phyloP scores from a whole-genome alignment of 2,888 invertebrate genomes.

The Erebia ligea region DNA sequence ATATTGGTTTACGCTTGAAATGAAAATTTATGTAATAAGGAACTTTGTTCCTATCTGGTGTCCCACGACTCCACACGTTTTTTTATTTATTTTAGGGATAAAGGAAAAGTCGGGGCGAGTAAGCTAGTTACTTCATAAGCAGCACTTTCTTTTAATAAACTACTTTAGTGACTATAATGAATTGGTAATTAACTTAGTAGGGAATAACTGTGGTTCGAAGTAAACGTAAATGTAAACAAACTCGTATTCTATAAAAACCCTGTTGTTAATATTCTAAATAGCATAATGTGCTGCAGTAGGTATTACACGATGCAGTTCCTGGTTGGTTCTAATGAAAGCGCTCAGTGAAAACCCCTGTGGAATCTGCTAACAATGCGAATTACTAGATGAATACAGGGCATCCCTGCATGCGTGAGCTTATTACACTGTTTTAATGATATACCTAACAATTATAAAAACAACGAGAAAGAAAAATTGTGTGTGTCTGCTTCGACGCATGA shows the following conservation, averaged over 20 bases:
- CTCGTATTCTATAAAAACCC: neutral
- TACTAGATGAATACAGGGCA: slow-evolving; percentile 9
- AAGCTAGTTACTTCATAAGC: too few species aligned
- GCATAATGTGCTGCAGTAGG: slow-evolving; percentile 19
- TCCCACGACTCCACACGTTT: too few species aligned
- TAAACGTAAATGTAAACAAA: slow-evolving; percentile 8
- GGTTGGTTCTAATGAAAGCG: slow-evolving; percentile 21
- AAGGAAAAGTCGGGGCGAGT: too few species aligned
- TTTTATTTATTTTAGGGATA: too few species aligned
- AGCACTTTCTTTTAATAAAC: too few species aligned
- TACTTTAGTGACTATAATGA: too few species aligned
- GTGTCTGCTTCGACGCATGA: too few species aligned
- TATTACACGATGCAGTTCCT: slow-evolving; percentile 10
- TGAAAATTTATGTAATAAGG: too few species aligned
- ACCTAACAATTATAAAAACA: too few species aligned
- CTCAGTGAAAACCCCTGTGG: neutral
- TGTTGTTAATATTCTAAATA: slow-evolving; percentile 27
- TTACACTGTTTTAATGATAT: neutral
- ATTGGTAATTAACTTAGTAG: neutral
- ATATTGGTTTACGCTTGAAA: too few species aligned
- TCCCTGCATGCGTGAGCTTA: slow-evolving; percentile 1
- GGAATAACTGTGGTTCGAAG: neutral
- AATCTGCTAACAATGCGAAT: slow-evolving; percentile 16
- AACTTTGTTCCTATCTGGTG: too few species aligned
- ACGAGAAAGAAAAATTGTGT: too few species aligned